Conservation (phyloP, 1,140 invertebrate genomes). For the Hirudo medicinalis region DNA sequence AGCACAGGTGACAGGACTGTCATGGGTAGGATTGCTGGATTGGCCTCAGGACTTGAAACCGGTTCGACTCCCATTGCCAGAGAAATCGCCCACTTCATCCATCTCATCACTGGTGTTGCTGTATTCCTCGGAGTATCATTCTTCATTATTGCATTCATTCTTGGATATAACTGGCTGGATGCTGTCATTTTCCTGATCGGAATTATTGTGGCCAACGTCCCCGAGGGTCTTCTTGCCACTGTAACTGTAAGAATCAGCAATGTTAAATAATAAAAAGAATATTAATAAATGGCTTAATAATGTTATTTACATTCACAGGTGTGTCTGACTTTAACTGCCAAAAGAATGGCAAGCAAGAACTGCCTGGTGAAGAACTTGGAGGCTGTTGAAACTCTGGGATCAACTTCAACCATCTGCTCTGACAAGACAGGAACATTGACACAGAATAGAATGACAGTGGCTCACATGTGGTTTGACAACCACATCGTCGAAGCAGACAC, state of each 20-base stretch:
- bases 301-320: constrained; percentile 33
- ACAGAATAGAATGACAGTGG: constrained; percentile 55
- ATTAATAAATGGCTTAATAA: not conserved
- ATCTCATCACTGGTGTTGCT: constrained; percentile 82
- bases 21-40: constrained; percentile 95
- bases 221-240: constrained; percentile 89
- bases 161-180: constrained; percentile 93
- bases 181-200: constrained; percentile 96
- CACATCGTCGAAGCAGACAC: constrained; percentile 49
- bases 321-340: constrained; percentile 52
- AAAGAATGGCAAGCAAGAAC: constrained; percentile 54
- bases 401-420: constrained; percentile 55
- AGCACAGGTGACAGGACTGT: constrained; percentile 91
- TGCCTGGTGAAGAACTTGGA: constrained; percentile 55
- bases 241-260: constrained; percentile 63
- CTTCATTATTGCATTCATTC: constrained; percentile 89
- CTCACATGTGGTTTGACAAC: constrained; percentile 53
- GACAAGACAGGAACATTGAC: constrained; percentile 55
- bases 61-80: constrained; percentile 94
- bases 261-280: not conserved
- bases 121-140: constrained; percentile 94
- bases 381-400: constrained; percentile 54
- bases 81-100: constrained; percentile 97
- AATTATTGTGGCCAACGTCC: constrained; percentile 96
- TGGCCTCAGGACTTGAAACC: constrained; percentile 87